A percentile compares a stretch with the other conserved stretches of the same genome.
These are phyloP conservation scores for Peromyscus eremicus DNA, from an alignment of 2,797 vertebrate genomes.

Conservation along the genomic window DNA sequence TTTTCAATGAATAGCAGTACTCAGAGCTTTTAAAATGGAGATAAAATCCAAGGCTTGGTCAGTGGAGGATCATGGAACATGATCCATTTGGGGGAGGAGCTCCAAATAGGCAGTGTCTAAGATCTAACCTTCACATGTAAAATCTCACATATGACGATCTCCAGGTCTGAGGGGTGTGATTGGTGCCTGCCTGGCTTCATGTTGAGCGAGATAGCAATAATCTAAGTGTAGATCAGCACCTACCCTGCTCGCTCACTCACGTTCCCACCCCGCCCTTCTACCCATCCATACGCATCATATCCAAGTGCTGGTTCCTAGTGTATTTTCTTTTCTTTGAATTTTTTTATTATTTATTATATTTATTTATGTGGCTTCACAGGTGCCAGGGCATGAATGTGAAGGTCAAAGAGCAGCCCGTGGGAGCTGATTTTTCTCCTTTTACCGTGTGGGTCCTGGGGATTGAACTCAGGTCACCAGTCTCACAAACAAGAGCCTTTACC, in stretches of 20 bases:
- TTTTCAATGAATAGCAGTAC: background rate
- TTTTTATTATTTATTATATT: background rate
- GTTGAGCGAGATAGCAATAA: background rate
- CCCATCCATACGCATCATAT: background rate
- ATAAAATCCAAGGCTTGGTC: background rate
- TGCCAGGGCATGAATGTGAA: too few relatives aligned
- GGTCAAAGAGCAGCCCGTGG: background rate
- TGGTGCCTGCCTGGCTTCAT: background rate
- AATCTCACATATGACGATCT: background rate
- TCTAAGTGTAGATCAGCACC: background rate
- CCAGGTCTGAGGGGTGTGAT: background rate
- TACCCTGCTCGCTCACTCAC: too few relatives aligned
- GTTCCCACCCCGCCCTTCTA: background rate
- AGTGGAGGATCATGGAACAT: constrained; percentile 1
- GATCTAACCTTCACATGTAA: background rate
- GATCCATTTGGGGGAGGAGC: background rate
- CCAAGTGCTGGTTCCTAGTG: background rate
- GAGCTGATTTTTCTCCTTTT: background rate
- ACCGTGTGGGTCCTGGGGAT: background rate
- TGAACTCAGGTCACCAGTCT: background rate
- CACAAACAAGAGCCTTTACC: background rate
- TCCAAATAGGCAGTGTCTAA: constrained; percentile 30
- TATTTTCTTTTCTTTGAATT: background rate
- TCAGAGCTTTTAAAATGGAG: background rate
- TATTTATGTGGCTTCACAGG: background rate